Evolutionary conservation across 2,113 vertebrate species (phyloP).

Genomic region (Bombycilla garrulus): DNA sequence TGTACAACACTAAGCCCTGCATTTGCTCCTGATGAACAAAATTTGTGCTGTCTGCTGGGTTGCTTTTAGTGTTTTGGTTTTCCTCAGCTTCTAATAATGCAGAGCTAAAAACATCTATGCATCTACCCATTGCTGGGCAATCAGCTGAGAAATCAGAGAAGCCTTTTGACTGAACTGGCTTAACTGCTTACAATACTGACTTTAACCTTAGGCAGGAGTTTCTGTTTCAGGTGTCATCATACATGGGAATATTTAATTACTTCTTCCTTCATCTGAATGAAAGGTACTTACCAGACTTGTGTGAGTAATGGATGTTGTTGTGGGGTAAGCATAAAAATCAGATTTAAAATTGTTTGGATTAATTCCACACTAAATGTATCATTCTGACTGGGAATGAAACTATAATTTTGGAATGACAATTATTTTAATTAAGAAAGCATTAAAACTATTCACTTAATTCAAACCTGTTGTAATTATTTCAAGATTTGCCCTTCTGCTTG

Average conservation of each 20-base stretch:
- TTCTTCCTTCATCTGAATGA: neutral
- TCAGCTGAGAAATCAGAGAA: constrained; percentile 22
- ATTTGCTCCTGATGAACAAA: neutral
- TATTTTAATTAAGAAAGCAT: neutral
- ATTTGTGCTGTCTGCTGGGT: neutral
- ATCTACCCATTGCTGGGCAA: neutral
- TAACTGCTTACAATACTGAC: neutral
- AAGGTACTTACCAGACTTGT: neutral
- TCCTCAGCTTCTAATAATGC: neutral
- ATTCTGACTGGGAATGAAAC: neutral
- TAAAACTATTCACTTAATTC: neutral
- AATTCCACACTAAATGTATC: neutral
- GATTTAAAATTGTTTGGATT: neutral
- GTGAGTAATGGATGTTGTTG: constrained; percentile 5
- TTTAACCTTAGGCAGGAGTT: neutral
- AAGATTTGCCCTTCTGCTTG: neutral
- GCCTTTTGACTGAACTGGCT: neutral
- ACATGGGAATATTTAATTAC: neutral
- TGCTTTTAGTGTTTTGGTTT: neutral
- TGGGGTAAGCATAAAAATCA: neutral
- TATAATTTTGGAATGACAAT: neutral
- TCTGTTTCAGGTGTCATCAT: constrained; percentile 31
- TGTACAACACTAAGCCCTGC: neutral
- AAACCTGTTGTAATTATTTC: neutral
- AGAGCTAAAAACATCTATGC: neutral